Percentiles rank a stretch among this genome's conserved stretches.
phyloP scores from a whole-genome alignment of 2,797 vertebrate species.

The Sitta carolinensis region DNA sequence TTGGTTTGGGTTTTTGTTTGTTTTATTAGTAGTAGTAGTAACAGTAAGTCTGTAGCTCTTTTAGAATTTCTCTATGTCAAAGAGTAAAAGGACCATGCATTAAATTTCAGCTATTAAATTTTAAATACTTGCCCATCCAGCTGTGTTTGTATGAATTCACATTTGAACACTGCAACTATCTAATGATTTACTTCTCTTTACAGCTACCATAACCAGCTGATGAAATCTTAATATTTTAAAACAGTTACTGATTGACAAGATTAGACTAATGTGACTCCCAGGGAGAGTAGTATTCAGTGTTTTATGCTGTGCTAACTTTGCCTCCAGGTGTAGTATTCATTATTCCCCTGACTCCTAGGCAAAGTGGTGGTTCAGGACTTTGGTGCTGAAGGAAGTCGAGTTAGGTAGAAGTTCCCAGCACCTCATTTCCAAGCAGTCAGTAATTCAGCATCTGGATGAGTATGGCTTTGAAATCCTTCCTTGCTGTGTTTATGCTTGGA shows the following conservation, averaged over 20 bases:
- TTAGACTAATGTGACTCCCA: neutral
- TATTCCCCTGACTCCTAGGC: neutral
- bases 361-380: neutral
- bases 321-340: neutral
- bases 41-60: neutral
- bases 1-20: neutral
- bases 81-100: neutral
- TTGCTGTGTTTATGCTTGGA: neutral
- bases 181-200: neutral
- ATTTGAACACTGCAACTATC: neutral
- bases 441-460: neutral
- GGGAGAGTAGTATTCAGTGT: accelerated
- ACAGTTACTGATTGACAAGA: neutral
- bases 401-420: neutral
- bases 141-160: neutral
- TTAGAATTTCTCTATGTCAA: neutral
- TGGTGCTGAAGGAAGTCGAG: neutral
- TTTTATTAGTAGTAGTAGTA: neutral
- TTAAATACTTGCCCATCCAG: neutral
- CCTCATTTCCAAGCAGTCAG: neutral
- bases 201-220: neutral
- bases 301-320: neutral
- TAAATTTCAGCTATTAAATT: neutral
- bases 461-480: neutral
- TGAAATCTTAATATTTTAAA: neutral